A percentile compares a stretch with the other conserved stretches of the same genome.
Evolutionary conservation across 2,888 invertebrate genomes (phyloP).

Genomic region (Eristalinus sepulchralis): DNA sequence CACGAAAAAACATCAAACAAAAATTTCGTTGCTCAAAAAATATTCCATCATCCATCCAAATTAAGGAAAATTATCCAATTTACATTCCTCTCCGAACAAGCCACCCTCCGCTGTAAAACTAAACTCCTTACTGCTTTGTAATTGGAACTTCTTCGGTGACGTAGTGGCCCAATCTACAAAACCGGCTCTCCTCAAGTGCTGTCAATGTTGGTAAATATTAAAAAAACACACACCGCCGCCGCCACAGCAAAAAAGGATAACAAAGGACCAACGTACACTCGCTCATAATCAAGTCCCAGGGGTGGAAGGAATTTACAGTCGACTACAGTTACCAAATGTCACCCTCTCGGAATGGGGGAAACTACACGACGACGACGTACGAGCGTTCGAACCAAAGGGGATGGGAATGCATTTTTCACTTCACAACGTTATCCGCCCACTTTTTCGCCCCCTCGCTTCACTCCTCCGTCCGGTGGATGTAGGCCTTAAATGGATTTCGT

Average conservation of each 20-base stretch:
- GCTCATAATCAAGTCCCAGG: not conserved
- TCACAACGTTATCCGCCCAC: not conserved
- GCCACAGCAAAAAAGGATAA: not conserved
- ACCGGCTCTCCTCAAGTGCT: slow-evolving; percentile 75
- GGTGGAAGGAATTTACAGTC: not conserved
- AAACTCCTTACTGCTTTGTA: not conserved
- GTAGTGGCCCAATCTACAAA: slow-evolving; percentile 5
- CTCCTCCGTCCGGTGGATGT: not conserved
- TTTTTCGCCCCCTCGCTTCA: not conserved
- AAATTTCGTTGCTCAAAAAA: not conserved
- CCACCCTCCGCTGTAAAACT: not conserved
- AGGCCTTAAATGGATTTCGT: no score
- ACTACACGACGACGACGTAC: not conserved
- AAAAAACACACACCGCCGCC: slow-evolving; percentile 32
- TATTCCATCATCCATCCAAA: not conserved
- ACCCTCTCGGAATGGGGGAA: not conserved
- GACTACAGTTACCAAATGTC: slow-evolving; percentile 4
- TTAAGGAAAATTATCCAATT: slow-evolving; percentile 11
- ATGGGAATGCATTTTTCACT: not conserved
- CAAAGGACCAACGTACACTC: not conserved
- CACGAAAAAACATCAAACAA: not conserved
- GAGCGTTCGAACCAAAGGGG: not conserved
- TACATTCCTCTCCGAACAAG: not conserved
- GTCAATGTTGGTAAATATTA: slow-evolving; percentile 79
- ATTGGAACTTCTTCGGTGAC: slow-evolving; percentile 5